Evolutionary conservation across 2,888 invertebrate species (phyloP), one percentile per base, ranked within the genome.

Genomic region (Chymomyza amoena): DNA sequence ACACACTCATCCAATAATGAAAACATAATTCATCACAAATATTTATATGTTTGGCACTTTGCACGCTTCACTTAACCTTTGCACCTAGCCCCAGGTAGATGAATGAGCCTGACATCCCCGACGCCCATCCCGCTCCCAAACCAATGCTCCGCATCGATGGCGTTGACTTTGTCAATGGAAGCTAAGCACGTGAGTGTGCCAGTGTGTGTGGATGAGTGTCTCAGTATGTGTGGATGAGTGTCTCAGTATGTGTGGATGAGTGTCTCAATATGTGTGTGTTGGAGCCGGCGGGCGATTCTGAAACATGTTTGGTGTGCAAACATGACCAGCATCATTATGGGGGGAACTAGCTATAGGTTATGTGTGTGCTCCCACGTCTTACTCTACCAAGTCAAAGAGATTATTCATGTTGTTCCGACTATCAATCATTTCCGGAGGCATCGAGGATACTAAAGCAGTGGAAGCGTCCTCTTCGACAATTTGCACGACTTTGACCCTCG

Each of bases 341-440:
- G 3, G 3, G 9, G 9, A 36, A 9, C 36, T 36, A 45, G 39
- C 3, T 10, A 45, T 45, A 45, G 39, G 13, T 45, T 10, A 45
- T 45, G 39, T 13, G 39, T 45, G 39, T 45, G 39, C 6, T 9
- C 0, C 13, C 2, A 1, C 6, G 39, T 45, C 32, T 7, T 32
- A 25, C 25, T 32, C 0, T 1, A 32, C 7, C 39, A 45, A 45
- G 69, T 64, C 64, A 57, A 67, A 70, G 36, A 69, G 68, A 75
- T 81, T 85, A 80, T 85, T 85, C 83, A 79, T 76, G 67, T 78
- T 72, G 72, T 69, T 72, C 69, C 68, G 39, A 73, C 68, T 70
- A 83, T 84, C 85, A 84, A 84, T 84, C 82, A 84, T 84, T 87
- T 87, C 87, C 82, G 83, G 84, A 72, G 82, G 87, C 32, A 7